Evolutionary conservation across 2,797 vertebrate species (phyloP), one percentile per base, ranked within the genome.

Genomic region (Gila robusta): DNA sequence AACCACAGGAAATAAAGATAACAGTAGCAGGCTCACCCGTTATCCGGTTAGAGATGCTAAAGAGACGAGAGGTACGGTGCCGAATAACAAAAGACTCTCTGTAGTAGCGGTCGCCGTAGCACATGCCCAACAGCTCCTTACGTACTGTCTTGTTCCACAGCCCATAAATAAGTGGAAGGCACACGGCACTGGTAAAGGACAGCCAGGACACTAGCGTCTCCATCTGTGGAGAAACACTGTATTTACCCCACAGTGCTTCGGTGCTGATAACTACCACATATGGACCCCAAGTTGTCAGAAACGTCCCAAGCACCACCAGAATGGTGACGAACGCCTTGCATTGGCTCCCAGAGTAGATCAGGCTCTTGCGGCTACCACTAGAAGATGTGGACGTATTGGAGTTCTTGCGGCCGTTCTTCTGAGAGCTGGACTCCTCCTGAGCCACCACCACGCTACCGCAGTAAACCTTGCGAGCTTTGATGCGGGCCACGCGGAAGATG

Each of bases 101-200:
- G 90, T 98, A 99, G 90, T 99, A 98, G 11, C 98, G 96, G 88
- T 98, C 98, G 32, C 98, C 98, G 0, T 98, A 98, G 93, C 98
- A 99, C 97, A 99, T 98, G 54, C 98, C 97, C 84, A 99, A 94
- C 5, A 99, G 96, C 73, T 99, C 98, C 91, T 98, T 99, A 87
- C 98, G 97, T 21, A 99, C 98, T 0, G 98, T 99, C 94, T 99
- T 99, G 92, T 99, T 99, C 98, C 98, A 99, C 81, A 99, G 93
- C 7, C 98, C 98, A 0, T 99, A 99, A 94, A 99, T 99, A 8
- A 99, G 95, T 0, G 98, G 98, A 88, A 99, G 98, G 91, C 98
- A 99, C 85, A 96, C 94, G 0, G 98, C 97, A 39, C 98, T 99
- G 91, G 96, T 96, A 83, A 99, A 98, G 17, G 98, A 98, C 79